Base-by-base conservation (phyloP, 2,113 vertebrate genomes). In the Pycnonotus jocosus region DNA sequence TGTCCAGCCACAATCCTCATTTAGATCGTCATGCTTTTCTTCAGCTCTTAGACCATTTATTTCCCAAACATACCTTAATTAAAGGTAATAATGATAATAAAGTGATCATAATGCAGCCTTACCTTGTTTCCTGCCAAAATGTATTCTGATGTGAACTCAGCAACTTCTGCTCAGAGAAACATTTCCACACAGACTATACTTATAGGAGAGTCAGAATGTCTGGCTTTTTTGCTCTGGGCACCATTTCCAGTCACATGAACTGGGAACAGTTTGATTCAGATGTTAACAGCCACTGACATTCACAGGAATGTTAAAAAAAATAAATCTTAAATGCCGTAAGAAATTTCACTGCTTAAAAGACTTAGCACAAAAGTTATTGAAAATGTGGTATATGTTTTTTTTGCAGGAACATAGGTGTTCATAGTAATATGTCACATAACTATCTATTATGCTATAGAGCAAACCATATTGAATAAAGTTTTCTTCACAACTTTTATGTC, bases 231-330 rank as follows among this genome's bases (percentile, higher is more conserved):
- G 94, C 96, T 95, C 81, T 95, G 90, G 96, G 94, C 95, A 96
- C 62, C 87, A 90, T 95, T 96, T 96, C 93, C 93, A 95, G 94
- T 96, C 96, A 96, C 94, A 93, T 96, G 95, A 83, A 94, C 90
- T 82, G 58, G 58, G 87, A 95, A 78, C 85, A 86, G 82, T 81
- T 94, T 95, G 93, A 94, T 88, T 95, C 93, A 95, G 87, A 97
- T 70, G 79, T 85, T 95, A 96, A 94, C 79, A 90, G 51, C 70
- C 90, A 85, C 91, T 91, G 95, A 96, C 95, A 85, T 95, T 94
- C 85, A 20, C 72, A 95, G 61, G 92, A 95, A 91, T 86, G 85
- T 69, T 91, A 62, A 92, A 90, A 90, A 73, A 56, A n/a, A 64
- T 25, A 56, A 78, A 71, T 68, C 64, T 64, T 38, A 79, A 68